Percentiles rank a stretch among this genome's conserved stretches.
These are phyloP conservation scores for Myotis findleyi DNA, from an alignment of 2,797 vertebrate species.

Conservation along the genomic window DNA sequence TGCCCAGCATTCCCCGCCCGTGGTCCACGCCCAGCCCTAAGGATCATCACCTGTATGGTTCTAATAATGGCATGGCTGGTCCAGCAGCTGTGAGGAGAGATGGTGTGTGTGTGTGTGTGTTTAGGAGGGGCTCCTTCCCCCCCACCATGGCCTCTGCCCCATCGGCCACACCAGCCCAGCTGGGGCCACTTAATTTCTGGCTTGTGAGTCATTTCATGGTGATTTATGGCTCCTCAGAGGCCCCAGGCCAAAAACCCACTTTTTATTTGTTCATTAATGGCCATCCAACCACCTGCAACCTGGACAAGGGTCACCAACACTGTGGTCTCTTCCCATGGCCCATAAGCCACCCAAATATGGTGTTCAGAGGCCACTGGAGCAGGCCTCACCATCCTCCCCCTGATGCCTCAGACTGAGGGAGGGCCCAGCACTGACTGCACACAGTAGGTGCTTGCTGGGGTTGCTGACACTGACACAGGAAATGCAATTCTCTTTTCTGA, in stretches of 20 bases:
- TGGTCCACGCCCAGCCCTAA: neutral
- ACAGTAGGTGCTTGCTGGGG: neutral
- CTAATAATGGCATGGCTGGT: neutral
- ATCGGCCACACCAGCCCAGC: accelerated
- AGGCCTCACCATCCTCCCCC: neutral
- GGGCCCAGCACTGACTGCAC: neutral
- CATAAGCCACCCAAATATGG: neutral
- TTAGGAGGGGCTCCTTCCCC: too few species aligned
- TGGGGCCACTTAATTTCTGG: neutral
- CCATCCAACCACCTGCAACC: neutral
- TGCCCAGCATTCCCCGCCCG: accelerated
- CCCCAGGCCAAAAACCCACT: neutral
- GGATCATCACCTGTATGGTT: neutral
- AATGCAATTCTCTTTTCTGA: neutral
- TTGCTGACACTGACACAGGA: neutral
- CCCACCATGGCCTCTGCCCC: neutral
- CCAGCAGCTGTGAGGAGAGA: neutral
- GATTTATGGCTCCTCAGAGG: neutral
- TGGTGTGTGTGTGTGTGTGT: neutral
- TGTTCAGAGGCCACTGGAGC: accelerated
- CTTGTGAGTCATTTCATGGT: neutral
- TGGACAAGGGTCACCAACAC: neutral
- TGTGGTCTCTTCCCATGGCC: neutral
- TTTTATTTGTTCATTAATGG: neutral
- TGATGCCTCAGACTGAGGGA: neutral